These are phyloP conservation scores for Cydia strobilella DNA, from an alignment of 1,140 invertebrate species.

Conservation along the genomic window DNA sequence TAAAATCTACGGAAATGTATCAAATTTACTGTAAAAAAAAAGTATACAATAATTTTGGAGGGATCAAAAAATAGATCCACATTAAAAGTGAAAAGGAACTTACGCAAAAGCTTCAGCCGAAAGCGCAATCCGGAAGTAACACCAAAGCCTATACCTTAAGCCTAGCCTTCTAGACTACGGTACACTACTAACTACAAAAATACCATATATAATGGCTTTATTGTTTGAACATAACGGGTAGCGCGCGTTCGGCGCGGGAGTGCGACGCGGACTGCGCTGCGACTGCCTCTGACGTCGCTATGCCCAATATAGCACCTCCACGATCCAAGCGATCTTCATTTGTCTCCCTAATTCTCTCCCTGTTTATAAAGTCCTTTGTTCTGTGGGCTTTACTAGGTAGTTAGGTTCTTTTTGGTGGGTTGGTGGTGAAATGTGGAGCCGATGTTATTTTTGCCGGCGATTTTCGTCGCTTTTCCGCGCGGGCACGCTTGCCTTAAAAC, in stretches of 20 bases:
- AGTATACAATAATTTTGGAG: too few species aligned
- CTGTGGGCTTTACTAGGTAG: slow-evolving; percentile 5
- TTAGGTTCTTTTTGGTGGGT: slow-evolving; percentile 44
- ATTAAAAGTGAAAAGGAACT: slow-evolving; percentile 17
- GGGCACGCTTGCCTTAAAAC: slow-evolving; percentile 68
- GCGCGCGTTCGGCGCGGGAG: slow-evolving; percentile 56
- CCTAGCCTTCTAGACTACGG: slow-evolving; percentile 28
- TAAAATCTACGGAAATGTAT: too few species aligned
- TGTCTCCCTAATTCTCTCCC: slow-evolving; percentile 1
- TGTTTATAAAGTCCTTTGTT: slow-evolving; percentile 42
- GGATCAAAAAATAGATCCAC: too few species aligned
- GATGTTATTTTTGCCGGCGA: slow-evolving; percentile 74
- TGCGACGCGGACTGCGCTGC: slow-evolving; percentile 62
- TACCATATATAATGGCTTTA: slow-evolving; percentile 32
- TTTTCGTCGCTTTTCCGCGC: slow-evolving; percentile 64
- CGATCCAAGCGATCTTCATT: slow-evolving; percentile 46
- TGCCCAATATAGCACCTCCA: slow-evolving; percentile 65
- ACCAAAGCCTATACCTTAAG: slow-evolving; percentile 30
- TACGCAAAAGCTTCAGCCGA: slow-evolving; percentile 26
- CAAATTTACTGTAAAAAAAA: too few species aligned
- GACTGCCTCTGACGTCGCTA: slow-evolving; percentile 59
- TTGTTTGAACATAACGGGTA: slow-evolving; percentile 42
- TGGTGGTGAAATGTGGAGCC: slow-evolving; percentile 55
- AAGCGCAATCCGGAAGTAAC: slow-evolving; percentile 17
- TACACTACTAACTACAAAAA: slow-evolving; percentile 41